A percentile compares a stretch with the other conserved stretches of the same genome.
Conservation (phyloP, 2,888 invertebrate genomes). For the Dyspetes luteomarginatus region DNA sequence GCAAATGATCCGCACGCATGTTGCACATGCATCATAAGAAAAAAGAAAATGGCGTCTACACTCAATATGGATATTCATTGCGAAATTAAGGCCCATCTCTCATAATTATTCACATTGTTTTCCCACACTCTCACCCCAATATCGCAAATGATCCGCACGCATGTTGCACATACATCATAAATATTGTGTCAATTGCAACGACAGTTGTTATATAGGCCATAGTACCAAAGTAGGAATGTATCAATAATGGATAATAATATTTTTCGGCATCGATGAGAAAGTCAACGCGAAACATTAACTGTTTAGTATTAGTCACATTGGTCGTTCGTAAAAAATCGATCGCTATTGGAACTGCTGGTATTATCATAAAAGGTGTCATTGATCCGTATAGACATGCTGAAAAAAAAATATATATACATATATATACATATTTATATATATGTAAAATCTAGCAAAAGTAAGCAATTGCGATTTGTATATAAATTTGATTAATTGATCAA, state of each 20-base stretch:
- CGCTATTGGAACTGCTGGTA: constrained; percentile 63
- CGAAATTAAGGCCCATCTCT: no score
- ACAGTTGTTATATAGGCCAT: constrained; percentile 64
- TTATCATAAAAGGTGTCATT: constrained; percentile 64
- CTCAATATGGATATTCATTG: no score
- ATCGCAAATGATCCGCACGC: constrained; percentile 68
- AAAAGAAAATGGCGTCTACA: no score
- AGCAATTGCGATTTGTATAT: no score
- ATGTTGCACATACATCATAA: constrained; percentile 69
- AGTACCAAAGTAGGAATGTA: constrained; percentile 68
- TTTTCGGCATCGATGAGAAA: constrained; percentile 69
- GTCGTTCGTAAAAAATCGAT: constrained; percentile 51
- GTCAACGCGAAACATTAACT: constrained; percentile 69
- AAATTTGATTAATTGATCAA: no score
- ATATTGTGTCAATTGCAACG: constrained; percentile 68
- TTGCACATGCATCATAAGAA: constrained; percentile 68
- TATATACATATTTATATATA: not conserved
- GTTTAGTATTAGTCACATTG: constrained; percentile 60
- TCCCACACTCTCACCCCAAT: constrained; percentile 67
- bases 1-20: constrained; percentile 69
- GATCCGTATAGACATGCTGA: constrained; percentile 67
- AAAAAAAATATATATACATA: constrained; percentile 15
- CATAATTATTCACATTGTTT: no score
- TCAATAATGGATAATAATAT: constrained; percentile 67
- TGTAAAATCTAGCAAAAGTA: no score